Conservation (phyloP, 2,797 vertebrate genomes). For the Okamejei kenojei region DNA sequence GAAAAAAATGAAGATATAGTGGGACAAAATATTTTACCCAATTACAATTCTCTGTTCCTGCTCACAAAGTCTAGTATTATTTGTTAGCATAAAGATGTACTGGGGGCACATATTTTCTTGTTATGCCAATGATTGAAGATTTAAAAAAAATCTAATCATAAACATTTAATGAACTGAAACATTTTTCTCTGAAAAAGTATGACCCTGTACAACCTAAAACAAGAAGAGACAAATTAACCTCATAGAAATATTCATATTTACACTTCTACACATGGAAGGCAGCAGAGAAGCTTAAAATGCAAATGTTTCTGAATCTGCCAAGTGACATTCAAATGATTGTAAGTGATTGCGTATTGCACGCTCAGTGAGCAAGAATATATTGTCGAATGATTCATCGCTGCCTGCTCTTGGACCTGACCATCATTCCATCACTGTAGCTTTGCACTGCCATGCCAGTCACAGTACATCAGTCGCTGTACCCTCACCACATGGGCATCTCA, state of each 20-base stretch:
- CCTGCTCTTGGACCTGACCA: conserved; percentile 13
- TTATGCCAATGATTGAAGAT: neutral
- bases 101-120: neutral
- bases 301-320: conserved; percentile 26
- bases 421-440: conserved; percentile 34
- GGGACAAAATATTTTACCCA: neutral
- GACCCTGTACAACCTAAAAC: neutral
- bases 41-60: neutral
- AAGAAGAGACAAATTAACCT: conserved; percentile 15
- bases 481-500: conserved; percentile 25
- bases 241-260: conserved; percentile 11
- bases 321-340: conserved; percentile 37
- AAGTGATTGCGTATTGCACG: conserved; percentile 29
- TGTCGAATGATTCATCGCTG: conserved; percentile 26
- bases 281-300: conserved; percentile 3
- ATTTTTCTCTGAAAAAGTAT: neutral
- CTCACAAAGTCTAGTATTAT: neutral
- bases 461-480: conserved; percentile 22
- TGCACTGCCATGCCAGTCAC: conserved; percentile 22
- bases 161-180: conserved; percentile 22
- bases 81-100: neutral
- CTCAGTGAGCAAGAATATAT: conserved; percentile 21
- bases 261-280: neutral
- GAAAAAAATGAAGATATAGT: neutral
- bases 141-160: neutral